These are phyloP conservation scores for Oikopleura dioica DNA, from an alignment of 23 tunicate genomes.

Conservation along the genomic window DNA sequence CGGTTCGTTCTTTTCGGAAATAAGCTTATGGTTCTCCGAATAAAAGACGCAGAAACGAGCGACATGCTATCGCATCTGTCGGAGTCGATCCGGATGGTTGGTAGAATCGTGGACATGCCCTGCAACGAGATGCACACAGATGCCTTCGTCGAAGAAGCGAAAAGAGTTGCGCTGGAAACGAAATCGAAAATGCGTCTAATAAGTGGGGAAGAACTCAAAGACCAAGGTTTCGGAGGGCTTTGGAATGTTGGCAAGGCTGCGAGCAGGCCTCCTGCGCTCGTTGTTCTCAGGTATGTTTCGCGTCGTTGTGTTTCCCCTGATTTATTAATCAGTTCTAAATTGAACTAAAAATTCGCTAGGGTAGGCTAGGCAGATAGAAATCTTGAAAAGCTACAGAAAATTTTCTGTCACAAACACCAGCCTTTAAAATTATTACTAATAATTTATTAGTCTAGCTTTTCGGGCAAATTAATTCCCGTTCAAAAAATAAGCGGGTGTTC, in stretches of 20 bases:
- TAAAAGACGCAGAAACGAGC: background rate
- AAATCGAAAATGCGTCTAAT: constrained; percentile 36
- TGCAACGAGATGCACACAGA: constrained; percentile 93
- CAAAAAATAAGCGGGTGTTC: too few species aligned
- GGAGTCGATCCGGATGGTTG: constrained; percentile 48
- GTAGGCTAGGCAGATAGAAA: too few species aligned
- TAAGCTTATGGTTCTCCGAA: background rate
- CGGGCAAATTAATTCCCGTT: too few species aligned
- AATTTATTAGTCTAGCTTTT: too few species aligned
- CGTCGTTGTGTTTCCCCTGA: too few species aligned
- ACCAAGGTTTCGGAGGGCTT: constrained; percentile 83
- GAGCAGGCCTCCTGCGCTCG: constrained; percentile 56
- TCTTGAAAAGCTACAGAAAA: too few species aligned
- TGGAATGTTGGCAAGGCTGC: constrained; percentile 95
- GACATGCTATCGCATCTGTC: background rate
- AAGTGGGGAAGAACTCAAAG: constrained; percentile 51
- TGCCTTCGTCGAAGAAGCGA: constrained; percentile 42
- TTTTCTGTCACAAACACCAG: too few species aligned
- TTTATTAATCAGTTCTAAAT: too few species aligned
- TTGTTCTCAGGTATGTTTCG: constrained; percentile 21
- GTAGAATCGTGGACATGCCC: constrained; percentile 59
- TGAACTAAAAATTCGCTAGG: too few species aligned
- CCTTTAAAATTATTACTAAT: too few species aligned
- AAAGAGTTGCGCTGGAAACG: constrained; percentile 35
- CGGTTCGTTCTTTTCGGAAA: background rate